A percentile compares a stretch with the other conserved stretches of the same genome.
Conservation (phyloP, 2,797 vertebrate species). For the Danio kyathit region DNA sequence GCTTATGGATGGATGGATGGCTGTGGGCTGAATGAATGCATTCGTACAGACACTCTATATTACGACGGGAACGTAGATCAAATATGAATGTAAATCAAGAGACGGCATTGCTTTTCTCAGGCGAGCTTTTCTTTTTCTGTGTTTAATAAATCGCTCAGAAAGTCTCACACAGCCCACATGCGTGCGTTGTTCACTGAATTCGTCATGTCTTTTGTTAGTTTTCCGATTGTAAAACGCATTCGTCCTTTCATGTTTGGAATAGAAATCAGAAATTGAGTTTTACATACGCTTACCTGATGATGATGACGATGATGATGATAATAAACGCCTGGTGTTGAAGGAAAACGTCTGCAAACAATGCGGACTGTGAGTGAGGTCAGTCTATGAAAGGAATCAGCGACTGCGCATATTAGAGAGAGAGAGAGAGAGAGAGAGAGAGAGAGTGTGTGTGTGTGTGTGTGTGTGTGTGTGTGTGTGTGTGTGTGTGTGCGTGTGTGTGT, state of each 20-base stretch:
- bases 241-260: neutral
- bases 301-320: neutral
- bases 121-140: neutral
- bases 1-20: neutral
- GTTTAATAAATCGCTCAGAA: neutral
- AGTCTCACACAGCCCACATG: neutral
- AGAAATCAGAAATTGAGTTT: neutral
- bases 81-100: neutral
- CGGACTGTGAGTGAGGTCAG: constrained; percentile 43
- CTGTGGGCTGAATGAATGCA: neutral
- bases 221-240: neutral
- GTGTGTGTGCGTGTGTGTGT: no score
- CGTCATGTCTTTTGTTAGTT: neutral
- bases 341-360: constrained; percentile 54
- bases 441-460: no score
- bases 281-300: constrained; percentile 48
- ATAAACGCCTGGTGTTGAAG: constrained; percentile 36
- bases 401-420: constrained; percentile 51
- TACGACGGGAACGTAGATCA: neutral
- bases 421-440: constrained; percentile 2
- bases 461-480: no score
- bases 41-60: neutral
- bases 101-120: neutral
- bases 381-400: constrained; percentile 30
- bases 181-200: neutral